phyloP scores from a whole-genome alignment of 2,888 invertebrate species.

The Chrysodeixis includens region DNA sequence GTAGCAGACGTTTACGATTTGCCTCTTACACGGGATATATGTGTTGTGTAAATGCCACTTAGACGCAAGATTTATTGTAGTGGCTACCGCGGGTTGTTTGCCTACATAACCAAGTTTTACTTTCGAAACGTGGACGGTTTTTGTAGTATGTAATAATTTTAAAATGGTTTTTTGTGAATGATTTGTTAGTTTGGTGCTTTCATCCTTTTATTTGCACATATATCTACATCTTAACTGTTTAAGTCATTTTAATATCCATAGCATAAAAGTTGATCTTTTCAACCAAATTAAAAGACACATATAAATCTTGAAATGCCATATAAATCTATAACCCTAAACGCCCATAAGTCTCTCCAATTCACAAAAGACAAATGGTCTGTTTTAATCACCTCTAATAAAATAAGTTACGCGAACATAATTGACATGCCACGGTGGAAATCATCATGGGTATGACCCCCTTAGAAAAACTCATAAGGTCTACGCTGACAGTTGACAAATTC shows the following conservation, averaged over 20 bases:
- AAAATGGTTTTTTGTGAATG: constrained; percentile 49
- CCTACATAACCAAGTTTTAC: constrained; percentile 57
- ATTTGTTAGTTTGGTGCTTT: constrained; percentile 16
- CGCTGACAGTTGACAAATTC: constrained; percentile 88
- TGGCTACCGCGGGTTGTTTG: constrained; percentile 66
- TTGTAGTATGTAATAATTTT: constrained; percentile 55
- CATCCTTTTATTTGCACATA: not conserved
- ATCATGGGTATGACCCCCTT: constrained; percentile 66
- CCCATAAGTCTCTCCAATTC: constrained; percentile 27
- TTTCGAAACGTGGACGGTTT: constrained; percentile 53
- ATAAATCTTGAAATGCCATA: not conserved
- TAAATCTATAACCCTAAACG: constrained; percentile 7
- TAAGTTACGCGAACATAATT: constrained; percentile 61
- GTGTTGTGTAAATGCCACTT: constrained; percentile 87
- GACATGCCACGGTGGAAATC: constrained; percentile 74
- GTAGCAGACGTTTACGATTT: constrained; percentile 83
- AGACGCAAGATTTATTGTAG: constrained; percentile 81
- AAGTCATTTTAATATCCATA: not conserved
- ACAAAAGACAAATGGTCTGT: constrained; percentile 54
- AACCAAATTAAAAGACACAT: not conserved
- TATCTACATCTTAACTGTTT: not conserved
- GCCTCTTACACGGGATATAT: constrained; percentile 76
- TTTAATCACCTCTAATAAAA: constrained; percentile 61
- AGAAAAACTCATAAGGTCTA: constrained; percentile 84
- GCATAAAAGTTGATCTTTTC: no score